These are phyloP conservation scores for Heliopora coerulea DNA, from an alignment of 92 coral and sea anemone genomes.

Conservation along the genomic window DNA sequence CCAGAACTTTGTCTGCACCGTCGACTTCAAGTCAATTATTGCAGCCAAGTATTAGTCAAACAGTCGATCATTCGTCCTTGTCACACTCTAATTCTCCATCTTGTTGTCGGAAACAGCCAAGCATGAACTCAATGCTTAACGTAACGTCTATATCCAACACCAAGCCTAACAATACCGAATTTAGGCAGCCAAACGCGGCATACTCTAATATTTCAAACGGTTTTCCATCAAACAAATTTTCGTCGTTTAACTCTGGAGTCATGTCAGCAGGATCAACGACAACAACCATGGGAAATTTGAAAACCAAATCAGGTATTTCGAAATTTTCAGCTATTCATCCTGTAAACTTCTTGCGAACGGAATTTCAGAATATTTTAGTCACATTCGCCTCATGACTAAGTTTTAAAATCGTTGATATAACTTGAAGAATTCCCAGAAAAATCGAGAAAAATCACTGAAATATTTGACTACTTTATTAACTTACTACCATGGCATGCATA, in stretches of 20 bases:
- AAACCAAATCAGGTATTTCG: background rate
- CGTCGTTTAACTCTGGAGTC: background rate
- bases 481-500: too few species aligned
- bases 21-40: background rate
- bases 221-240: slow-evolving; percentile 1
- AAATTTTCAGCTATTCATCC: too few species aligned
- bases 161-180: background rate
- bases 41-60: background rate
- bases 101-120: background rate
- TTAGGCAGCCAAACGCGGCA: background rate
- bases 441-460: too few species aligned
- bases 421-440: too few species aligned
- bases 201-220: background rate
- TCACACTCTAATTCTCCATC: background rate
- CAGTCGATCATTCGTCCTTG: background rate
- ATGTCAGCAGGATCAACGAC: background rate
- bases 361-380: too few species aligned
- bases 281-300: background rate
- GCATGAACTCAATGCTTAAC: background rate
- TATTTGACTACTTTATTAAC: too few species aligned
- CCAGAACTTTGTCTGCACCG: background rate
- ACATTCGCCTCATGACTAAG: too few species aligned
- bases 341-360: too few species aligned
- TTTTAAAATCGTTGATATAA: too few species aligned
- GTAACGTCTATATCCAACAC: background rate